Conservation (phyloP, 2,888 invertebrate species). For the Ypsolopha sequella region DNA sequence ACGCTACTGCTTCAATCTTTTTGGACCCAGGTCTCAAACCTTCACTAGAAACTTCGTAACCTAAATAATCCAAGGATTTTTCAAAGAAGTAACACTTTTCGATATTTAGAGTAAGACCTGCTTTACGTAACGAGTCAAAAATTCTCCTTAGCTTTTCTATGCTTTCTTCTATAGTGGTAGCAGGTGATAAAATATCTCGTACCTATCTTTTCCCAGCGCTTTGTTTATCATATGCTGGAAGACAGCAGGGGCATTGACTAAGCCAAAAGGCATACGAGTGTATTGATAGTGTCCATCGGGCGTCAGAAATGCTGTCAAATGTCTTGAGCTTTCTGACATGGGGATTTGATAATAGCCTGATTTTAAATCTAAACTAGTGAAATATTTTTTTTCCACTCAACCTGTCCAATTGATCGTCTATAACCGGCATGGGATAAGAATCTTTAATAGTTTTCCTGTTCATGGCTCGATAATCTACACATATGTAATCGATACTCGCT, state of each 20-base stretch:
- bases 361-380: conserved; percentile 16
- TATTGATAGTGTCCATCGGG: conserved; percentile 25
- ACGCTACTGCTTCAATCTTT: conserved; percentile 8
- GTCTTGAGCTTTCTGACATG: conserved; percentile 13
- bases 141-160: conserved; percentile 7
- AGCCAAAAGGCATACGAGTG: conserved; percentile 15
- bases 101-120: conserved; percentile 10
- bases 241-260: conserved; percentile 19
- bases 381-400: conserved; percentile 15
- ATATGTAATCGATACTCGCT: conserved; percentile 14
- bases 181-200: conserved; percentile 16
- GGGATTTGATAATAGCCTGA: conserved; percentile 23
- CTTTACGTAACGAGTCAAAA: conserved; percentile 6
- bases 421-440: conserved; percentile 18
- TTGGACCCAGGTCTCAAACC: conserved; percentile 5
- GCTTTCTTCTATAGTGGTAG: conserved; percentile 10
- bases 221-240: conserved; percentile 20
- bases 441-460: conserved; percentile 17
- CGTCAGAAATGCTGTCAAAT: conserved; percentile 25
- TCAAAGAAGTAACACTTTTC: conserved; percentile 7
- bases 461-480: conserved; percentile 13
- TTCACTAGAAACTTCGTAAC: conserved; percentile 7
- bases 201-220: conserved; percentile 6
- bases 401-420: conserved; percentile 22
- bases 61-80: conserved; percentile 1